A percentile compares a stretch with the other conserved stretches of the same genome.
Conservation (phyloP, 35 echinoderm and acorn worm genomes). For the Heliocidaris tuberculata region DNA sequence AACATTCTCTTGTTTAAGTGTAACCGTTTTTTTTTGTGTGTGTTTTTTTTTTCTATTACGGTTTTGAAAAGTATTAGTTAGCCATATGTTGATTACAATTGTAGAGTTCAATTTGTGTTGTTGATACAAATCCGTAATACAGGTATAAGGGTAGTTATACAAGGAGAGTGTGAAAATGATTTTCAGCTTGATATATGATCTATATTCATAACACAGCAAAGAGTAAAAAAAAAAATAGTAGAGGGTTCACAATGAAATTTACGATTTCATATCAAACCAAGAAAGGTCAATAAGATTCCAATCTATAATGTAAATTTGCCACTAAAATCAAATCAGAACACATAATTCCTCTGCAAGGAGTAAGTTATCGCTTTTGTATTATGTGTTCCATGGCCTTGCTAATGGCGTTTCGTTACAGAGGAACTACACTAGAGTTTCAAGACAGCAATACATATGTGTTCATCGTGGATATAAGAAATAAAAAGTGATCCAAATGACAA, state of each 20-base stretch:
- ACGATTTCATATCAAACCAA: neutral
- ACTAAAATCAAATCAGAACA: neutral
- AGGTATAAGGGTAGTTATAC: too few relatives aligned
- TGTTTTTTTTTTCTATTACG: too few relatives aligned
- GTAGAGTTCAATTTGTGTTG: too few relatives aligned
- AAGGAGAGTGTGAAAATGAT: too few relatives aligned
- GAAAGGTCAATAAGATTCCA: neutral
- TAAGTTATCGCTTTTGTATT: neutral
- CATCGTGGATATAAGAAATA: neutral
- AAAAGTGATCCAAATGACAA: too few relatives aligned
- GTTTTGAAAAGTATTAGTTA: too few relatives aligned
- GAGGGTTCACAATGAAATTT: neutral
- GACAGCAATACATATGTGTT: neutral
- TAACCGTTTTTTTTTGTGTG: too few relatives aligned
- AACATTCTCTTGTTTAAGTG: too few relatives aligned
- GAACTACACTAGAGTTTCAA: neutral
- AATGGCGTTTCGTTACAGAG: neutral
- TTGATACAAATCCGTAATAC: too few relatives aligned
- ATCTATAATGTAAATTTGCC: neutral
- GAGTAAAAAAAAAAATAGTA: neutral
- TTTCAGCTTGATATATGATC: too few relatives aligned
- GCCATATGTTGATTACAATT: too few relatives aligned
- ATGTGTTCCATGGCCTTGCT: neutral
- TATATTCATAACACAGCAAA: neutral
- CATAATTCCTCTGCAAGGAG: neutral